These are phyloP conservation scores for Drosophila equinoxialis DNA, from an alignment of 1,140 invertebrate genomes.

Conservation along the genomic window DNA sequence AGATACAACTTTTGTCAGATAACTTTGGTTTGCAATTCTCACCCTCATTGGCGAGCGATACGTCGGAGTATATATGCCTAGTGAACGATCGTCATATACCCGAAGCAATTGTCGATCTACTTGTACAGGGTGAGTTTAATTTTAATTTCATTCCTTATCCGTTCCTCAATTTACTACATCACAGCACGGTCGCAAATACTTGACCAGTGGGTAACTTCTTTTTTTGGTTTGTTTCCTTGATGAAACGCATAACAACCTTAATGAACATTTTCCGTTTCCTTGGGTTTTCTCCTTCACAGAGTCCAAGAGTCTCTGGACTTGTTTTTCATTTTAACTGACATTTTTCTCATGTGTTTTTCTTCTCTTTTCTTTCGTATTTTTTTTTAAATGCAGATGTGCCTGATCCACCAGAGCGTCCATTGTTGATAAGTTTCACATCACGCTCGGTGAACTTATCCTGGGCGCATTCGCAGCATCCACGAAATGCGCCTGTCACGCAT, in stretches of 20 bases:
- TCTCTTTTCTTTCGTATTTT: conserved; percentile 6
- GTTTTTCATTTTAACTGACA: conserved; percentile 67
- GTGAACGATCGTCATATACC: conserved; percentile 87
- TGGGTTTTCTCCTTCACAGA: conserved; percentile 49
- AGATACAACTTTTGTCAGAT: conserved; percentile 85
- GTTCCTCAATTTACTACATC: background rate
- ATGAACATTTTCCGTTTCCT: conserved; percentile 73
- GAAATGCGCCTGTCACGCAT: conserved; percentile 88
- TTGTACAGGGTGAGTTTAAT: conserved; percentile 86
- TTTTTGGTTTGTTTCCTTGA: conserved; percentile 36
- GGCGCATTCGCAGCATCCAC: conserved; percentile 88
- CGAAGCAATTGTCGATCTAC: conserved; percentile 86
- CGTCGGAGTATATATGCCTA: conserved; percentile 87
- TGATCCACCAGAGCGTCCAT: conserved; percentile 89
- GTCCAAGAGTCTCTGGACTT: conserved; percentile 21
- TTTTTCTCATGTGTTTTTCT: conserved; percentile 44
- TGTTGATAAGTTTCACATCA: conserved; percentile 89
- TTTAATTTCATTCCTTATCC: too few species aligned
- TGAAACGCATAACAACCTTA: conserved; percentile 64
- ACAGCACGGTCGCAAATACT: background rate
- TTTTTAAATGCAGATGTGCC: conserved; percentile 85
- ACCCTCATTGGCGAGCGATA: conserved; percentile 86
- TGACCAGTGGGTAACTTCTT: background rate
- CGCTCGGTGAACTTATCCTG: conserved; percentile 90
- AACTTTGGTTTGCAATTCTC: conserved; percentile 87